A percentile compares a stretch with the other conserved stretches of the same genome.
phyloP scores from a whole-genome alignment of 2,888 invertebrate species.

The Andrena bicolor region DNA sequence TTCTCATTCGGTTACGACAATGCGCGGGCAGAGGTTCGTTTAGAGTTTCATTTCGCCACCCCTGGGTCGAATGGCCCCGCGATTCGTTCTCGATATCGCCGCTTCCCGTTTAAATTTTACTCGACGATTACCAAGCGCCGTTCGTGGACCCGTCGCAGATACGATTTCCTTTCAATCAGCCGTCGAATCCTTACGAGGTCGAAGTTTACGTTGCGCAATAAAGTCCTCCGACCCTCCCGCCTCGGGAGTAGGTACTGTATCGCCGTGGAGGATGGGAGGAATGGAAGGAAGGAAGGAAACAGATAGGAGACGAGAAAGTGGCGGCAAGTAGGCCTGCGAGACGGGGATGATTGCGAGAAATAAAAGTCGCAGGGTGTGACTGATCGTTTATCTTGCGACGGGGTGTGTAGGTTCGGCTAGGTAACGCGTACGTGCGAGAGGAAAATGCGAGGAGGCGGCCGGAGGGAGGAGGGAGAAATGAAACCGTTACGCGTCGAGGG shows the following conservation, averaged over 20 bases:
- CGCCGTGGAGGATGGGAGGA: constrained; percentile 22
- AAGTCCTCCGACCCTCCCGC: constrained; percentile 55
- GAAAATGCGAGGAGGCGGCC: constrained; percentile 53
- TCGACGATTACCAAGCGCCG: constrained; percentile 47
- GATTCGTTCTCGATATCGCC: constrained; percentile 28
- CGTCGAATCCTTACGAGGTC: constrained; percentile 71
- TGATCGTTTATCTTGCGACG: constrained; percentile 78
- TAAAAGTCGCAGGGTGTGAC: constrained; percentile 83
- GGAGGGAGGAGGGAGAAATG: constrained; percentile 64
- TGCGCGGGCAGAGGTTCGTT: not conserved
- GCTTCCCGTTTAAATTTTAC: constrained; percentile 46
- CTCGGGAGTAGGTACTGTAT: constrained; percentile 46
- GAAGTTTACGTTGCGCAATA: constrained; percentile 77
- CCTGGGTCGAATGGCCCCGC: not conserved
- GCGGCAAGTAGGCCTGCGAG: constrained; percentile 69
- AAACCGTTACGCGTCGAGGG: constrained; percentile 74
- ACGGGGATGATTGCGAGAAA: constrained; percentile 80
- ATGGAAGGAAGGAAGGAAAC: constrained; percentile 26
- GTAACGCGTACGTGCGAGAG: constrained; percentile 59
- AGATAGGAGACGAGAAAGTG: constrained; percentile 50
- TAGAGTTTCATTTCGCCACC: not conserved
- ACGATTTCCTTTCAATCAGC: constrained; percentile 78
- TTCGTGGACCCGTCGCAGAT: constrained; percentile 42
- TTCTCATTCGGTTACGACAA: not conserved
- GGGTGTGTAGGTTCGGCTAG: constrained; percentile 49